Base-by-base conservation (phyloP, 1,140 invertebrate genomes). In the Trigoniulus corallinus region DNA sequence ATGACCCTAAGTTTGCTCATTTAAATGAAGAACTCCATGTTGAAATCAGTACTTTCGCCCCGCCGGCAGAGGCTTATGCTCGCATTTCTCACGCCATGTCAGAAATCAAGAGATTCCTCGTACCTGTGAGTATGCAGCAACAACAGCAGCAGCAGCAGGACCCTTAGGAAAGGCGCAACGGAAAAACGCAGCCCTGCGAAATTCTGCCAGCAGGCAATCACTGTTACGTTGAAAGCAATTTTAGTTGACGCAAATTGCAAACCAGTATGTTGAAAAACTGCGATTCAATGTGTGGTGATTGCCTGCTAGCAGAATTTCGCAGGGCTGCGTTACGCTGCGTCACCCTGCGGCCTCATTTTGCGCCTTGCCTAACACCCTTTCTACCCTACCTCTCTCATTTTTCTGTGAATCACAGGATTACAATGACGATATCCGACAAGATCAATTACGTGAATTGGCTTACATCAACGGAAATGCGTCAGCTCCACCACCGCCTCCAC, bases 1-100 rank as follows among this genome's bases (percentile, higher is more conserved):
- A 84, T 43, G 91, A 96, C 65, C 85, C 87, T 0, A 93, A 94
- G 64, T 94, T 89, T 64, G 76, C 84, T 7, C 93, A 97, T 67
- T 74, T 96, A 13, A 78, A 79, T 48, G 91, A 94, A 56, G 88
- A 95, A 56, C 73, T 97, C 2, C 92, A 96, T 64, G 85, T 97
- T 0, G 84, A 94, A 65, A 85, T 96, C 51, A 82, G 84, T 40
- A 85, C 88, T 13, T 74, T 84, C 51, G 88, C 87, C 3, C 81
- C 88, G 15, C 85, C 89, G 0, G 81, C 86, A 0, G 88, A 96
- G 64, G 88, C 87, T 1, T 88, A 96, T 65, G 83, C 84, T 18
- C 74, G 91, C 49, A 84, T 95, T 20, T 82, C 88, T 0, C 88
- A 84, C 60, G 88, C 88, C 18, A 69, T 94, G 3, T 79, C 82